These are phyloP conservation scores for Sarcophaga caerulescens DNA, from an alignment of 2,888 invertebrate species.

Conservation along the genomic window DNA sequence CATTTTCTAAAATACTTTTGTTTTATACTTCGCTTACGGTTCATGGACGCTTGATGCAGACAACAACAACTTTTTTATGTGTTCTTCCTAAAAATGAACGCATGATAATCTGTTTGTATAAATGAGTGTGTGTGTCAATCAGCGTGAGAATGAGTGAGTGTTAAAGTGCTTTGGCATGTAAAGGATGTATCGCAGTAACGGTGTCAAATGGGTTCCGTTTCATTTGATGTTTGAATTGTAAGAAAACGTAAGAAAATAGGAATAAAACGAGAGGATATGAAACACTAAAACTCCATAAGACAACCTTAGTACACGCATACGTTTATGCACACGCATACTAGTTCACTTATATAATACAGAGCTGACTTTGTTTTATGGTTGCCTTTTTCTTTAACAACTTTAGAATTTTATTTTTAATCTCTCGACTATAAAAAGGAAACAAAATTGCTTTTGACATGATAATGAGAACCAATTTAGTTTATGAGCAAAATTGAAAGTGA, in stretches of 20 bases:
- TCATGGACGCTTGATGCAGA: background rate
- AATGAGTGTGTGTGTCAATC: background rate
- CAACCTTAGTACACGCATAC: background rate
- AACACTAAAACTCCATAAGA: background rate
- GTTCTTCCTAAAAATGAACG: background rate
- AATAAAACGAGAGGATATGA: background rate
- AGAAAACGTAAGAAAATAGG: background rate
- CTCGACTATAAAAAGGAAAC: constrained; percentile 23
- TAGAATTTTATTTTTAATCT: background rate
- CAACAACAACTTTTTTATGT: background rate
- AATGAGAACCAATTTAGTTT: constrained; percentile 30
- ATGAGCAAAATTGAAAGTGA: constrained; percentile 1
- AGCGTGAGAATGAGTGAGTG: background rate
- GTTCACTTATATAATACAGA: no score
- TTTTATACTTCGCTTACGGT: no score
- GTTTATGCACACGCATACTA: background rate
- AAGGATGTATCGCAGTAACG: constrained; percentile 53
- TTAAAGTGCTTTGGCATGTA: constrained; percentile 56
- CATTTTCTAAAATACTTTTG: background rate
- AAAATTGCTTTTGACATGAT: constrained; percentile 33
- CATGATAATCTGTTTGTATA: no score
- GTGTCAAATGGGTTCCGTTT: constrained; percentile 61
- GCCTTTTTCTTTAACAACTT: background rate
- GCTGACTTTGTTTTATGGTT: background rate
- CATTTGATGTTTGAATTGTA: constrained; percentile 39